Evolutionary conservation across 1,140 invertebrate species (phyloP).

Genomic region (Drosophila tsacasi): DNA sequence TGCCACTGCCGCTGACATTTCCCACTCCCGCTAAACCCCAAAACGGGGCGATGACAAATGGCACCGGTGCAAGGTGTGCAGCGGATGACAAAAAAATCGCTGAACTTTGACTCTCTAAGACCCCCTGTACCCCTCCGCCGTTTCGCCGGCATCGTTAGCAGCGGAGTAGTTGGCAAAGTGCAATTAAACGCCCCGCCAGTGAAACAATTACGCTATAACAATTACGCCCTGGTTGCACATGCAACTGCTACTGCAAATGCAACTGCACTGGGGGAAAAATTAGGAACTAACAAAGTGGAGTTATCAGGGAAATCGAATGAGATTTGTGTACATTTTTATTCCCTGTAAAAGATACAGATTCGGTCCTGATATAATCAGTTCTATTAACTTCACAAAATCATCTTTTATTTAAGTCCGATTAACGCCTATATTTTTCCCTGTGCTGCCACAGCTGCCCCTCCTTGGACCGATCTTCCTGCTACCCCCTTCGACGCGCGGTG

Average conservation of each 20-base stretch:
- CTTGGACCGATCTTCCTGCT: slow-evolving; percentile 1
- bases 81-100: slow-evolving; percentile 51
- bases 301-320: not conserved
- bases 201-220: slow-evolving; percentile 82
- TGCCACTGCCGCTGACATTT: slow-evolving; percentile 57
- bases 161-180: slow-evolving; percentile 60
- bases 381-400: too few species aligned
- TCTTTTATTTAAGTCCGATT: not conserved
- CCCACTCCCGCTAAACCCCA: not conserved
- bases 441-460: not conserved
- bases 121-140: not conserved
- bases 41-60: slow-evolving; percentile 64
- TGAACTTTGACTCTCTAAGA: slow-evolving; percentile 71
- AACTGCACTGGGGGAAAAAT: slow-evolving; percentile 8
- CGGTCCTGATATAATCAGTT: too few species aligned
- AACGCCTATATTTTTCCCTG: not conserved
- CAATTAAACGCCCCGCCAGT: slow-evolving; percentile 79
- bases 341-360: not conserved
- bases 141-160: slow-evolving; percentile 25
- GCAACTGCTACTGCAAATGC: slow-evolving; percentile 37
- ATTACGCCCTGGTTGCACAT: slow-evolving; percentile 73
- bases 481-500: slow-evolving; percentile 19
- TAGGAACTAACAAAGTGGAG: not conserved
- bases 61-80: slow-evolving; percentile 55
- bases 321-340: not conserved